phyloP scores from a whole-genome alignment of 2,113 vertebrate species.

The Laticauda laticaudata region DNA sequence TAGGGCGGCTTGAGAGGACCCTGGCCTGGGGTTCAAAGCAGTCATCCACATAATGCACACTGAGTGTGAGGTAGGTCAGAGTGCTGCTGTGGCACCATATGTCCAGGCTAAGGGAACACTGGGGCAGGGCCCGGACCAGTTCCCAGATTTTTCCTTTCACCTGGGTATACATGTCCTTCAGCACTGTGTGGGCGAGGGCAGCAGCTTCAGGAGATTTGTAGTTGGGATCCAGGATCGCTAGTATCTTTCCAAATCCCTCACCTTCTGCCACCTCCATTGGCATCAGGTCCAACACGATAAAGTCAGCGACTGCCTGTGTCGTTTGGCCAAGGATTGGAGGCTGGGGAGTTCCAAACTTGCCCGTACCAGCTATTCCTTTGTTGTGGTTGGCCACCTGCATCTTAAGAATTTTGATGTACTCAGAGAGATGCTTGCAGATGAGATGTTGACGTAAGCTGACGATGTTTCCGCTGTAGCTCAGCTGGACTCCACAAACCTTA shows the following conservation, averaged over 20 bases:
- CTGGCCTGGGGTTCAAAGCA: slow-evolving; percentile 62
- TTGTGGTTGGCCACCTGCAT: slow-evolving; percentile 2
- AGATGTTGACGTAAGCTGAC: slow-evolving; percentile 69
- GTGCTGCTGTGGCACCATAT: slow-evolving; percentile 69
- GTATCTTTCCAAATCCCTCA: slow-evolving; percentile 69
- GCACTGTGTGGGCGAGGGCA: slow-evolving; percentile 51
- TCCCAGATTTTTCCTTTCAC: slow-evolving; percentile 35
- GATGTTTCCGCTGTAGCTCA: slow-evolving; percentile 66
- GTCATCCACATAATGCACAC: slow-evolving; percentile 67
- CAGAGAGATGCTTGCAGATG: slow-evolving; percentile 64
- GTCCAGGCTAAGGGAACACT: slow-evolving; percentile 64
- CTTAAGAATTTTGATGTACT: slow-evolving; percentile 57
- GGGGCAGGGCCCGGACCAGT: slow-evolving; percentile 53
- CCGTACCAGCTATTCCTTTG: not conserved
- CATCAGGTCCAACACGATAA: slow-evolving; percentile 71
- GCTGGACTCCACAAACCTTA: slow-evolving; percentile 70
- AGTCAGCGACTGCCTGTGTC: slow-evolving; percentile 65
- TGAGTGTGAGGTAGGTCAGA: slow-evolving; percentile 68
- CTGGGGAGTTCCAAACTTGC: not conserved
- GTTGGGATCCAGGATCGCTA: slow-evolving; percentile 65
- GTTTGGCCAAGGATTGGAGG: slow-evolving; percentile 40
- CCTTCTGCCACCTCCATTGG: slow-evolving; percentile 67
- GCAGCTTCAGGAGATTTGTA: slow-evolving; percentile 60
- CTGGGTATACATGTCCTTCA: slow-evolving; percentile 45
- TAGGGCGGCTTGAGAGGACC: slow-evolving; percentile 60